Conservation (phyloP, 1,140 invertebrate genomes). For the Oedothorax gibbosus region DNA sequence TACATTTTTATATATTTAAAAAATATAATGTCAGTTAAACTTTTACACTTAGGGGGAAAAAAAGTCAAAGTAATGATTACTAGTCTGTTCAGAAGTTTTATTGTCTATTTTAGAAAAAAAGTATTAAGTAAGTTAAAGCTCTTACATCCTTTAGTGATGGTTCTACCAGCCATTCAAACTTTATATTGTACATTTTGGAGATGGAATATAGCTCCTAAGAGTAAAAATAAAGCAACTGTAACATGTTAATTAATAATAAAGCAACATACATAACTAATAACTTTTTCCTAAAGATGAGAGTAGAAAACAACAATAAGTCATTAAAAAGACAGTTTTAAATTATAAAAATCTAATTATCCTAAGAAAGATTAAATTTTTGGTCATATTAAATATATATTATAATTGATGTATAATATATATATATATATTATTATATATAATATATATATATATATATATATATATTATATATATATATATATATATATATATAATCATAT, state of each 20-base stretch:
- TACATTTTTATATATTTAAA: not conserved
- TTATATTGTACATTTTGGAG: conserved; percentile 75
- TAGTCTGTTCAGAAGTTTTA: not conserved
- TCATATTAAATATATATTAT: not conserved
- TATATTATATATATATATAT: too few relatives aligned
- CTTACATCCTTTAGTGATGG: conserved; percentile 73
- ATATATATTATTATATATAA: too few relatives aligned
- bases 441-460: too few relatives aligned
- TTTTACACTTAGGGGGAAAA: not conserved
- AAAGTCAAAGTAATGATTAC: not conserved
- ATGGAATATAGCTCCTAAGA: conserved; percentile 80
- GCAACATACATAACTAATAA: not conserved
- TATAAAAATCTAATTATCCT: not conserved
- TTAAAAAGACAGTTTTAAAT: not conserved
- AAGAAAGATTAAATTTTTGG: not conserved
- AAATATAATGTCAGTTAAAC: not conserved
- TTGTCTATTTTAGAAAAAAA: not conserved
- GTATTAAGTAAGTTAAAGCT: not conserved
- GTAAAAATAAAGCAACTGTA: not conserved
- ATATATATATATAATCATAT: too few relatives aligned
- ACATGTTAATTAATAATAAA: not conserved
- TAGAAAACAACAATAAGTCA: too few relatives aligned
- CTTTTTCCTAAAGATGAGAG: not conserved
- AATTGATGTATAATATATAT: too few relatives aligned
- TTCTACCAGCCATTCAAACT: conserved; percentile 73